These are phyloP conservation scores for Brachymystax lenok DNA, from an alignment of 2,797 vertebrate species.

Conservation along the genomic window DNA sequence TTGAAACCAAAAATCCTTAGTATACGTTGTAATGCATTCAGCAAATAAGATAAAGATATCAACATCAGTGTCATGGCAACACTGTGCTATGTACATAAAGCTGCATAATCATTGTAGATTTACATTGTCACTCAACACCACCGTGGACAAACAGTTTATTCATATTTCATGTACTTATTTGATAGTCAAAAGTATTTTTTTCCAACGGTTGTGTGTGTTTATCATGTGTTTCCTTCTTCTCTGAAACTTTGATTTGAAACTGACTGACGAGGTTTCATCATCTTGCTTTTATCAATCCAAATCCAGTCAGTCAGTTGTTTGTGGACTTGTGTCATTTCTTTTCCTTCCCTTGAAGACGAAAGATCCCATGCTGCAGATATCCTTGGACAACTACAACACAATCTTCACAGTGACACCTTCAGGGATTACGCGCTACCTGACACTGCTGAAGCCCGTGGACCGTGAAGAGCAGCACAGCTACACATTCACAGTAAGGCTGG, in stretches of 20 bases:
- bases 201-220: no score
- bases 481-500: conserved; percentile 84
- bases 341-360: conserved; percentile 76
- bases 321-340: not conserved
- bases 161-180: no score
- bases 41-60: not conserved
- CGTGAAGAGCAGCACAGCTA: conserved; percentile 91
- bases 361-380: conserved; percentile 89
- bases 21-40: no score
- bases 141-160: not conserved
- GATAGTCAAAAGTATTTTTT: no score
- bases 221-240: not conserved
- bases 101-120: not conserved
- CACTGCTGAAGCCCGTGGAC: conserved; percentile 89
- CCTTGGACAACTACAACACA: conserved; percentile 82
- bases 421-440: conserved; percentile 90
- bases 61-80: not conserved
- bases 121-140: not conserved
- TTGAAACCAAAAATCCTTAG: not conserved
- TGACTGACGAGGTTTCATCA: not conserved
- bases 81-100: not conserved
- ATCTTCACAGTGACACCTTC: conserved; percentile 85
- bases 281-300: not conserved
- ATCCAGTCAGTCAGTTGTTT: not conserved
- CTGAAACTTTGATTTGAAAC: not conserved